These are phyloP conservation scores for Spea hammondii DNA, from an alignment of 2,797 vertebrate genomes.

Conservation along the genomic window DNA sequence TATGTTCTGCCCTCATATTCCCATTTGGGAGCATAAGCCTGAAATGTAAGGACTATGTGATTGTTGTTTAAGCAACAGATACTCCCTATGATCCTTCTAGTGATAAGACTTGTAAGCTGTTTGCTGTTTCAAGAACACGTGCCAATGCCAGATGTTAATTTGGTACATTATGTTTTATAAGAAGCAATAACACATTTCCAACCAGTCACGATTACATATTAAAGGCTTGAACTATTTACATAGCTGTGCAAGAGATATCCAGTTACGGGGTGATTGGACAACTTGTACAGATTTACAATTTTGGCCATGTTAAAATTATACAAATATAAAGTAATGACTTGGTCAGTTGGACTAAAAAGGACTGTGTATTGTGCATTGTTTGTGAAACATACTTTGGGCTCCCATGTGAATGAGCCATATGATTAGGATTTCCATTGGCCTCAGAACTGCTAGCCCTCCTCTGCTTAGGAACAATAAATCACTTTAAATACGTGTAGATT, in stretches of 20 bases:
- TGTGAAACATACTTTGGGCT: too few species aligned
- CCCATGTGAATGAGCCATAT: too few species aligned
- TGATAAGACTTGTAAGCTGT: neutral
- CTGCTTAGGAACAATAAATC: too few species aligned
- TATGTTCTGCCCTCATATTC: neutral
- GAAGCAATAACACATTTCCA: constrained; percentile 15
- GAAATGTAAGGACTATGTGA: constrained; percentile 1
- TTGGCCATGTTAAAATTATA: too few species aligned
- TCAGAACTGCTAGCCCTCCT: too few species aligned
- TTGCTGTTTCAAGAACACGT: constrained; percentile 24
- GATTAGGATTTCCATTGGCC: too few species aligned
- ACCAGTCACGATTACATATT: constrained; percentile 11
- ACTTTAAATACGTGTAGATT: too few species aligned
- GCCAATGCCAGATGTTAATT: constrained; percentile 10
- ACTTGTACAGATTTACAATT: neutral
- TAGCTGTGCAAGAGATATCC: constrained; percentile 24
- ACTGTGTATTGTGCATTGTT: too few species aligned
- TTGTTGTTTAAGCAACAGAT: constrained; percentile 7
- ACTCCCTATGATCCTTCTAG: constrained; percentile 17
- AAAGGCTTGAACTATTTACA: constrained; percentile 17
- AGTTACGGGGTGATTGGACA: neutral
- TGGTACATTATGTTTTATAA: constrained; percentile 36
- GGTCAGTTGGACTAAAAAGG: too few species aligned
- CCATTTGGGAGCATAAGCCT: neutral
- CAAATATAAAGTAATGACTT: too few species aligned